Evolutionary conservation across 2,888 invertebrate genomes (phyloP).

Genomic region (Hyppa rectilinea): DNA sequence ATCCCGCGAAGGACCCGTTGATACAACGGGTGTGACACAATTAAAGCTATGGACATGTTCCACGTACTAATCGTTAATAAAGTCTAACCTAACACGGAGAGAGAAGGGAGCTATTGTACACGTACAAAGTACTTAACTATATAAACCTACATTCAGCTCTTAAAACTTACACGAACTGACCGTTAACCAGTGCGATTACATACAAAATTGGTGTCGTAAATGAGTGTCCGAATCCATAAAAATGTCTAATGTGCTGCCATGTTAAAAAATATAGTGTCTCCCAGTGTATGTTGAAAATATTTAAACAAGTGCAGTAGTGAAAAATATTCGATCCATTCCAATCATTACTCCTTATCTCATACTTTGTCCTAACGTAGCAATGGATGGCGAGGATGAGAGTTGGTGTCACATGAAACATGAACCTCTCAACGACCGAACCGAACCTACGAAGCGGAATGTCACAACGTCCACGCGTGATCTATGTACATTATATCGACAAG

Average conservation of each 20-base stretch:
- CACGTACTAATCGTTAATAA: conserved; percentile 86
- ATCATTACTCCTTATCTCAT: conserved; percentile 75
- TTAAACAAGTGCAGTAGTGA: conserved; percentile 87
- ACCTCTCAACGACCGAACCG: conserved; percentile 69
- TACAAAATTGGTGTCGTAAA: conserved; percentile 88
- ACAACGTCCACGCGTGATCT: conserved; percentile 81
- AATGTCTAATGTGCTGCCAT: conserved; percentile 86
- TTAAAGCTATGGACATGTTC: conserved; percentile 91
- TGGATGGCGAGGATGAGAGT: conserved; percentile 74
- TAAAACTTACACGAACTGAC: conserved; percentile 85
- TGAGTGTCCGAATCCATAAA: conserved; percentile 85
- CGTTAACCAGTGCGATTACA: conserved; percentile 86
- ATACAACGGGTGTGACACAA: conserved; percentile 89
- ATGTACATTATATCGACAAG: conserved; percentile 86
- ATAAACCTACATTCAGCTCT: conserved; percentile 85
- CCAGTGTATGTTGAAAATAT: conserved; percentile 82
- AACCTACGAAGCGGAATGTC: conserved; percentile 79
- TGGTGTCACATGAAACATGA: conserved; percentile 66
- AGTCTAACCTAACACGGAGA: conserved; percentile 88
- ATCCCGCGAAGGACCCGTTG: conserved; percentile 86
- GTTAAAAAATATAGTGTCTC: conserved; percentile 85
- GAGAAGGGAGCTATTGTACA: conserved; percentile 87
- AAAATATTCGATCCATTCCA: conserved; percentile 82
- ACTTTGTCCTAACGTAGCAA: conserved; percentile 70
- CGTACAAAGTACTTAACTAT: conserved; percentile 87